Evolutionary conservation across 1,140 invertebrate species (phyloP).

Genomic region (Zophobas morio): DNA sequence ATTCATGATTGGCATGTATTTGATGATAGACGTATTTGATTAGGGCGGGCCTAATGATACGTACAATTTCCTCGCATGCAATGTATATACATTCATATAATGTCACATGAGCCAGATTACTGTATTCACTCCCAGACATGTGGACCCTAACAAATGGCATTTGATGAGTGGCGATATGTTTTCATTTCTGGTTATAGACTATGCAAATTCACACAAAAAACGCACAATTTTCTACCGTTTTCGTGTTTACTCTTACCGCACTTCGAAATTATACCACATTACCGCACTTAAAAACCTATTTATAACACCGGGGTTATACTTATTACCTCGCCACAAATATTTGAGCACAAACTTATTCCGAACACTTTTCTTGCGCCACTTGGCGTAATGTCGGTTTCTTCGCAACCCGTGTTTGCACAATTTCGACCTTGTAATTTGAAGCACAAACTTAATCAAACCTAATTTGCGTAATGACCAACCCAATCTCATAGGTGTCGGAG

Average conservation of each 20-base stretch:
- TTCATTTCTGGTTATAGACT: constrained; percentile 63
- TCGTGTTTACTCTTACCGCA: constrained; percentile 6
- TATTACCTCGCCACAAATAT: constrained; percentile 24
- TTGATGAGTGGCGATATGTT: constrained; percentile 64
- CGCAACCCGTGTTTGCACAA: too few relatives aligned
- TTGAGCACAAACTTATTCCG: constrained; percentile 5
- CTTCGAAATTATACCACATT: constrained; percentile 34
- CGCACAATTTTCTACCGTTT: constrained; percentile 31
- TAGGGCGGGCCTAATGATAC: constrained; percentile 65
- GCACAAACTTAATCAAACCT: constrained; percentile 7
- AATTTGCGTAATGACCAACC: constrained; percentile 28
- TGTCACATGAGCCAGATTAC: constrained; percentile 63
- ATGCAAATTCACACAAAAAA: constrained; percentile 58
- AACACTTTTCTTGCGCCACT: not conserved
- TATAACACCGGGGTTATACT: constrained; percentile 17
- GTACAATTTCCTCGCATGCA: constrained; percentile 64
- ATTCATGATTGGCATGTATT: constrained; percentile 66
- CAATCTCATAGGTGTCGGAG: constrained; percentile 18
- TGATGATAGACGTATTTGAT: constrained; percentile 66
- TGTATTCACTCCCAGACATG: constrained; percentile 62
- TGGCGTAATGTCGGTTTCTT: too few relatives aligned
- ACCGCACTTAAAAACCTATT: constrained; percentile 38
- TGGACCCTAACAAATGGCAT: constrained; percentile 62
- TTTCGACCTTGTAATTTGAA: too few relatives aligned
- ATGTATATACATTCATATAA: constrained; percentile 62